Conservation (phyloP, 2,797 vertebrate species). For the Staurois parvus region DNA sequence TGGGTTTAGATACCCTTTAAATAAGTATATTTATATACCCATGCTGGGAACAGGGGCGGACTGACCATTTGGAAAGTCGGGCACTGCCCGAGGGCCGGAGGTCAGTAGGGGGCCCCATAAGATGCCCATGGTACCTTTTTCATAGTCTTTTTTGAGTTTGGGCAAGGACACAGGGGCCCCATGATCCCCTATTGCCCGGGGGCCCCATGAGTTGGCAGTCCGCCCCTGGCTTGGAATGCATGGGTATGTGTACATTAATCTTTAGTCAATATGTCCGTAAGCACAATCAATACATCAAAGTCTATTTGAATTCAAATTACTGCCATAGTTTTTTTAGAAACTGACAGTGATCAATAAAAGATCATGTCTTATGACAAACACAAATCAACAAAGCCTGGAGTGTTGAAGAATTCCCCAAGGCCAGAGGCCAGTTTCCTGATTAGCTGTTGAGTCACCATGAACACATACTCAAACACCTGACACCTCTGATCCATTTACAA, state of each 20-base stretch:
- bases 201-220: too few relatives aligned
- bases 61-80: too few relatives aligned
- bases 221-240: not conserved
- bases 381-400: not conserved
- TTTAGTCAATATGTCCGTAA: not conserved
- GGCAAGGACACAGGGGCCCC: too few relatives aligned
- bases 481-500: not conserved
- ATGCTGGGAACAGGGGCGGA: too few relatives aligned
- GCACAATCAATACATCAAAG: not conserved
- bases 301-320: not conserved
- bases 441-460: not conserved
- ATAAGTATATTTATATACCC: too few relatives aligned
- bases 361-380: not conserved
- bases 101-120: too few relatives aligned
- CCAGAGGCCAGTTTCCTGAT: not conserved
- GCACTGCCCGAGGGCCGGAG: too few relatives aligned
- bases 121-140: too few relatives aligned
- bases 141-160: too few relatives aligned
- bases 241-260: not conserved
- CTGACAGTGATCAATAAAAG: not conserved
- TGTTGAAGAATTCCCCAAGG: not conserved
- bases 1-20: too few relatives aligned
- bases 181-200: too few relatives aligned
- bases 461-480: not conserved
- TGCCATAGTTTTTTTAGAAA: not conserved